Base-by-base conservation (phyloP, 2,888 invertebrate species). In the Acrobasis consociella region DNA sequence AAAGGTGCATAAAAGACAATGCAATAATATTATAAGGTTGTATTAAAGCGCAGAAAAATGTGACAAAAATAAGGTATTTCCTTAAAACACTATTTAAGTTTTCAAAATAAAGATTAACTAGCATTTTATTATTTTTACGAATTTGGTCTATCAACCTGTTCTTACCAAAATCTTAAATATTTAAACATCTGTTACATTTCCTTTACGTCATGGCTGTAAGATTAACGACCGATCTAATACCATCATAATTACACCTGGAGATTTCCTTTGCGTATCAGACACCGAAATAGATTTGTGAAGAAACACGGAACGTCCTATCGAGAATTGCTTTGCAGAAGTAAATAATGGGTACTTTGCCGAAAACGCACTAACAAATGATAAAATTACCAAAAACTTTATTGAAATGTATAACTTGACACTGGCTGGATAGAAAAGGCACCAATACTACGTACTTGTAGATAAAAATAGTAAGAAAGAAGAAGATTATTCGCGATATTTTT, bases 181-280 rank as follows among this genome's bases (percentile, higher is more conserved):
- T 46, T 49, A 10, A 16, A 56, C 15, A 16, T n/a, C 59, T 31
- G 22, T 49, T 11, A 39, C 42, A 39, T 39, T 60, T 49, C 51
- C 39, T 51, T 60, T 51, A 39, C 60, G 50, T 60, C 51, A 51
- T 60, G 51, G 42, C 42, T 60, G n/a, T 60, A 60, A 39, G 51
- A 60, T 60, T 51, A 60, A 60, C 60, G 60, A 60, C 42, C 39
- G 52, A 60, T 60, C 51, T 60, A 16, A 16, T 50, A 37, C 60
- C 39, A 51, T 17, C 60, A 50, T 39, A 60, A 51, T 42, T 56
- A 49, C 55, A 60, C 55, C 55, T 56, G 42, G 60, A 64, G 55
- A 50, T 64, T 64, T 64, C 63, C 63, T 50, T 37, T 64, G 50
- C 63, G 63, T 60, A 51, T 58, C 49, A 49, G 31, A 15, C 60